A percentile compares a stretch with the other conserved stretches of the same genome.
Evolutionary conservation across 2,888 invertebrate genomes (phyloP).

Genomic region (Sarcophaga variegata): DNA sequence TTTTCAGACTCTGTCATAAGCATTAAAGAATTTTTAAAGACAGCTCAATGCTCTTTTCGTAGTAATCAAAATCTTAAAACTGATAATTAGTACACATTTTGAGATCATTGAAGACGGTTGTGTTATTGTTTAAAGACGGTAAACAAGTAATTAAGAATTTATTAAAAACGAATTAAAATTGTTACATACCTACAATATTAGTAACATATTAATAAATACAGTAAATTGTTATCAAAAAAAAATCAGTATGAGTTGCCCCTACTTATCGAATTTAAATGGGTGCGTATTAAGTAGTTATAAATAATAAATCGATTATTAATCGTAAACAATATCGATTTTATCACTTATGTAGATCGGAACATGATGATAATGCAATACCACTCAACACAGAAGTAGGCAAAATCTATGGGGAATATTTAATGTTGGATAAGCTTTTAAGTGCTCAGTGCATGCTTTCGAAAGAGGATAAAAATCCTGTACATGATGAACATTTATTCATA

Average conservation of each 20-base stretch:
- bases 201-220: neutral
- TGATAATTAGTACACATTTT: constrained; percentile 47
- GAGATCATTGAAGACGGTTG: constrained; percentile 32
- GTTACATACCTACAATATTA: neutral
- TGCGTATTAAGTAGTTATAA: constrained; percentile 66
- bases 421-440: constrained; percentile 92
- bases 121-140: constrained; percentile 16
- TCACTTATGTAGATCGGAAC: constrained; percentile 69
- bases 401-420: constrained; percentile 94
- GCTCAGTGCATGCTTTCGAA: constrained; percentile 92
- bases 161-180: neutral
- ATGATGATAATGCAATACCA: constrained; percentile 80
- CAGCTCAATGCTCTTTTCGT: constrained; percentile 12
- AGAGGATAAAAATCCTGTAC: constrained; percentile 89
- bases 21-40: constrained; percentile 8
- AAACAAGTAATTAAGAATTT: neutral
- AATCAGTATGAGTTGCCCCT: constrained; percentile 77
- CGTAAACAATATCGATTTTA: constrained; percentile 10
- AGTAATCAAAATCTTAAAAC: constrained; percentile 28
- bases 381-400: constrained; percentile 89
- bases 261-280: constrained; percentile 74
- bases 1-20: constrained; percentile 1
- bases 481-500: constrained; percentile 98
- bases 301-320: constrained; percentile 8
- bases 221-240: neutral